phyloP scores from a whole-genome alignment of 2,888 invertebrate species.

The Polymixis lichenea region DNA sequence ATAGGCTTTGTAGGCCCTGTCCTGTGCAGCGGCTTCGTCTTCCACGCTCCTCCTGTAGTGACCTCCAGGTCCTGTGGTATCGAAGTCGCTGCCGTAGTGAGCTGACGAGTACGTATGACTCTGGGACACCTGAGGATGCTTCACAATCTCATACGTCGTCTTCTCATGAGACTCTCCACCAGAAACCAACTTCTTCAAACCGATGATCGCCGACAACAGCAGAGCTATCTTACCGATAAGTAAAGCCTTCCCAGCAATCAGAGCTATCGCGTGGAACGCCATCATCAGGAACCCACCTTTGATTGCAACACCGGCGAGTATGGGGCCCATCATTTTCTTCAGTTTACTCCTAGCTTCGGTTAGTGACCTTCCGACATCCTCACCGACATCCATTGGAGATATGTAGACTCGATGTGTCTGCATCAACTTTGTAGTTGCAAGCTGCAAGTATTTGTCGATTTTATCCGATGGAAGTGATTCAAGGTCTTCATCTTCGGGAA shows the following conservation, averaged over 20 bases:
- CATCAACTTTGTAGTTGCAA: slow-evolving; percentile 90
- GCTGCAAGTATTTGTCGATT: slow-evolving; percentile 90
- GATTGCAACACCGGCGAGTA: slow-evolving; percentile 92
- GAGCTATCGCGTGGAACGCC: slow-evolving; percentile 94
- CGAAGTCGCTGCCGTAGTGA: slow-evolving; percentile 92
- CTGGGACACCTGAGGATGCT: slow-evolving; percentile 95
- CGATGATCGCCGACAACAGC: slow-evolving; percentile 94
- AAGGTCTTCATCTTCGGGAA: slow-evolving; percentile 91
- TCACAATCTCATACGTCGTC: slow-evolving; percentile 96
- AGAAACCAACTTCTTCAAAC: slow-evolving; percentile 94
- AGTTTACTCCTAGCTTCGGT: slow-evolving; percentile 91
- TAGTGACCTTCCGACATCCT: slow-evolving; percentile 86
- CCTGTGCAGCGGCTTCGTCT: slow-evolving; percentile 91
- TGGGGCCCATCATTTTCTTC: slow-evolving; percentile 92
- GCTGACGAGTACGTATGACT: slow-evolving; percentile 94
- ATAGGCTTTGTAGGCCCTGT: slow-evolving; percentile 91
- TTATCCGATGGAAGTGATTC: slow-evolving; percentile 91
- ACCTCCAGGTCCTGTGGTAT: slow-evolving; percentile 90
- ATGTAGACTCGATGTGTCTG: slow-evolving; percentile 91
- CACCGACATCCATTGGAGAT: slow-evolving; percentile 83
- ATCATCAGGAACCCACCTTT: slow-evolving; percentile 94
- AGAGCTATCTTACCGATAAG: slow-evolving; percentile 96
- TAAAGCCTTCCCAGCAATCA: slow-evolving; percentile 95
- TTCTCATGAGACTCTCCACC: slow-evolving; percentile 93
- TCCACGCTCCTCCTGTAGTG: slow-evolving; percentile 91